Base-by-base conservation (phyloP, 2,113 vertebrate species). In the Neopipo cinnamomea region DNA sequence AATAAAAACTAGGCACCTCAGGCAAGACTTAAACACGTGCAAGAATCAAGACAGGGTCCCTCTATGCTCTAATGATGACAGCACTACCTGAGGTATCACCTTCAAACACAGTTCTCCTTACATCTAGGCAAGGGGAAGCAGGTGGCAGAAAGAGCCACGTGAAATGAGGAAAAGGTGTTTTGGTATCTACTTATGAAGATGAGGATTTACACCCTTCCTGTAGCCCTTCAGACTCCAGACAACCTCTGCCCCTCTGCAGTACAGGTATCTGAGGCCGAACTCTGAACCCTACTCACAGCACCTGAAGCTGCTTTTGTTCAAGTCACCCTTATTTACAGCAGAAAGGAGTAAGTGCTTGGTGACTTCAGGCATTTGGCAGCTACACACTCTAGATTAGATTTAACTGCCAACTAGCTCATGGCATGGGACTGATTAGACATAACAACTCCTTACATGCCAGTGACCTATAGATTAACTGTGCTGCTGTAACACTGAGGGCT, bases 391-490 rank as follows among this genome's bases (percentile, higher is more conserved):
- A 85, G 93, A 95, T 94, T 88, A 91, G 89, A 88, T 91, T 74
- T 62, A 85, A 88, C 67, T 70, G 72, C 91, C 12, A 30, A 8
- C 68, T 35, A 94, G 85, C 85, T 90, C 83, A 46, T 84, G 90
- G 92, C 90, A 89, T 28, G 59, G 85, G 75, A 76, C 67, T 94
- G 93, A 94, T 96, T 90, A 94, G 85, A 96, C 0, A 0, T 42
- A 96, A 80, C 88, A 90, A 90, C 72, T 94, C 82, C 73, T 62
- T 31, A 80, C 33, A 41, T 37, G 88, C 63, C 87, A 76, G 81
- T 17, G 82, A 96, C 82, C 95, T 89, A 65, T 2, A 79, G 87
- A 96, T 91, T 75, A 96, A 83, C 85, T 39, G 78, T 16, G 78
- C 71, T 28, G 67, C 88, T 50, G 10, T 33, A 70, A 47, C 56